A percentile compares a stretch with the other conserved stretches of the same genome.
Evolutionary conservation across 2,888 invertebrate genomes (phyloP).

Genomic region (Cheilosia variabilis): DNA sequence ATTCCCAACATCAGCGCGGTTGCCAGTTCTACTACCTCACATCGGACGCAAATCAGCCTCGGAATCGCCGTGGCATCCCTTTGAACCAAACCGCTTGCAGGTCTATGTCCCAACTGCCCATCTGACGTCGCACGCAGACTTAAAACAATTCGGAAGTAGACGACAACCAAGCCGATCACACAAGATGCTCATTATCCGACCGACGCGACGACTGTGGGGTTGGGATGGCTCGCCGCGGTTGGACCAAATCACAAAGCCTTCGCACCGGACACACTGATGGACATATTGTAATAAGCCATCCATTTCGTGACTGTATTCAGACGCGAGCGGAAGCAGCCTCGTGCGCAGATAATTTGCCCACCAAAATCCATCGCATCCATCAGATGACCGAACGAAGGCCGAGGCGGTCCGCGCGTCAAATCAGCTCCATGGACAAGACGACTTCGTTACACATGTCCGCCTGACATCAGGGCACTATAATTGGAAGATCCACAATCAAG

Average conservation of each 20-base stretch:
- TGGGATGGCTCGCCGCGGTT: neutral
- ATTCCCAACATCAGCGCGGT: slow-evolving; percentile 18
- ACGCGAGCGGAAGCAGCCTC: slow-evolving; percentile 26
- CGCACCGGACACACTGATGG: slow-evolving; percentile 60
- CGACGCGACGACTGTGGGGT: slow-evolving; percentile 19
- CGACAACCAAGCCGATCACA: slow-evolving; percentile 14
- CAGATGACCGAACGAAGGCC: slow-evolving; percentile 26
- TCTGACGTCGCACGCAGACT: slow-evolving; percentile 3
- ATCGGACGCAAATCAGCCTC: slow-evolving; percentile 24
- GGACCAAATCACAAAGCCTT: slow-evolving; percentile 48
- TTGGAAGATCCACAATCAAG: slow-evolving; percentile 66
- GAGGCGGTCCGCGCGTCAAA: slow-evolving; percentile 13
- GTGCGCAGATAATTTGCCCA: slow-evolving; percentile 44
- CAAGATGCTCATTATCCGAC: slow-evolving; percentile 60
- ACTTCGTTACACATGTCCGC: slow-evolving; percentile 65
- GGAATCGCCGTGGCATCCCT: neutral
- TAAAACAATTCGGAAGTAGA: slow-evolving; percentile 19
- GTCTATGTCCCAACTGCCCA: too few species aligned
- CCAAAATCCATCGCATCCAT: slow-evolving; percentile 37
- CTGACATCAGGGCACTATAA: slow-evolving; percentile 44
- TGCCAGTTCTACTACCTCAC: neutral
- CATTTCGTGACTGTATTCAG: slow-evolving; percentile 64
- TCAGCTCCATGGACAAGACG: slow-evolving; percentile 55
- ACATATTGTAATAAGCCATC: slow-evolving; percentile 68
- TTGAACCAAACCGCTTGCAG: slow-evolving; percentile 35